These are phyloP conservation scores for Paralichthys olivaceus DNA, from an alignment of 2,113 vertebrate genomes.

Conservation along the genomic window DNA sequence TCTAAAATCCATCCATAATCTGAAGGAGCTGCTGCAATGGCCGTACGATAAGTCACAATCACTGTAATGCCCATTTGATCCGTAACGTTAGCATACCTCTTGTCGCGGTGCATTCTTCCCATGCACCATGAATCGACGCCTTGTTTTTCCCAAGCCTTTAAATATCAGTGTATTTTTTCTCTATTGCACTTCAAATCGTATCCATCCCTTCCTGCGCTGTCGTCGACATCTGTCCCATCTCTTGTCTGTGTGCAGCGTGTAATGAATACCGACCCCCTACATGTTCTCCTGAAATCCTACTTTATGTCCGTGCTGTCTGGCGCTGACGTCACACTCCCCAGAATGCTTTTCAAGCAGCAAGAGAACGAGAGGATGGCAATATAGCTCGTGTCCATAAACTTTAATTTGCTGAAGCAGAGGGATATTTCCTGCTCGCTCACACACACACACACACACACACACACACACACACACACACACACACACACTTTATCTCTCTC, in stretches of 20 bases:
- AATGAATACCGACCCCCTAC: conserved; percentile 57
- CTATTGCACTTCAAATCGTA: conserved; percentile 50
- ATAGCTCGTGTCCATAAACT: conserved; percentile 62
- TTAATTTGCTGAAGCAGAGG: conserved; percentile 56
- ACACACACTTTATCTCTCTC: neutral
- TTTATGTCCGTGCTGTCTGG: conserved; percentile 62
- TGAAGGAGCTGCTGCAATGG: neutral
- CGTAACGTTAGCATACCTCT: conserved; percentile 30
- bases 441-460: conserved; percentile 4
- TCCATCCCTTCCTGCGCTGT: conserved; percentile 40
- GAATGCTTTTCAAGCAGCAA: conserved; percentile 55
- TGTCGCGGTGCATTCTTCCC: neutral
- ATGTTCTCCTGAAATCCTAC: conserved; percentile 41
- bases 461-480: conserved; percentile 3
- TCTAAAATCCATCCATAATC: neutral
- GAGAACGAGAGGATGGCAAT: conserved; percentile 27
- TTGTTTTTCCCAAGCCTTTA: conserved; percentile 48
- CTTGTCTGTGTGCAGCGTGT: conserved; percentile 49
- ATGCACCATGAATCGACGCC: conserved; percentile 43
- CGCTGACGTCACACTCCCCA: conserved; percentile 60
- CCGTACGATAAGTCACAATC: neutral
- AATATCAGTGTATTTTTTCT: conserved; percentile 21
- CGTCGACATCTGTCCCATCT: conserved; percentile 66
- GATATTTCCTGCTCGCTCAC: conserved; percentile 17
- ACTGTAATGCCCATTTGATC: conserved; percentile 8